These are phyloP conservation scores for Actinernus sp. DNA, from an alignment of 92 coral and sea anemone genomes.

Conservation along the genomic window DNA sequence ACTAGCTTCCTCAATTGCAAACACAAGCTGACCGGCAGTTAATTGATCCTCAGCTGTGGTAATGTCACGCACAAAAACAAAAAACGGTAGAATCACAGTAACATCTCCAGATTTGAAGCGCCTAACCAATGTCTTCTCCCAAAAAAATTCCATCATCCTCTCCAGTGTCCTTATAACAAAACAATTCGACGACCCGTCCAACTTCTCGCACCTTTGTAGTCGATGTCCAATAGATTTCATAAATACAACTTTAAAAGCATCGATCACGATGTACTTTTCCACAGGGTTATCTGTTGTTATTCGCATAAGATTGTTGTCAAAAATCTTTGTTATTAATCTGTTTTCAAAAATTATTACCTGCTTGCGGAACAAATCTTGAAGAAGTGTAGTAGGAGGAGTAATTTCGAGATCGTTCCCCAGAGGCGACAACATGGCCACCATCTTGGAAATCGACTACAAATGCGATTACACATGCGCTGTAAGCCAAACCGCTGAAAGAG, in stretches of 20 bases:
- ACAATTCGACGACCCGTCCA: not conserved
- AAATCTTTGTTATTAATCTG: not conserved
- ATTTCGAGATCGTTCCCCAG: constrained; percentile 14
- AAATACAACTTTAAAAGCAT: too few relatives aligned
- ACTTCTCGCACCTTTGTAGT: constrained; percentile 1
- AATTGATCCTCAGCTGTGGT: not conserved
- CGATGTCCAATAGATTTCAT: constrained; percentile 1
- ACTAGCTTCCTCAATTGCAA: constrained; percentile 4
- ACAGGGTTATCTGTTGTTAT: constrained; percentile 14
- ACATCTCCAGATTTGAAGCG: constrained; percentile 11
- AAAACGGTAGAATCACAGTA: constrained; percentile 14
- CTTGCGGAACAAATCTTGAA: constrained; percentile 5
- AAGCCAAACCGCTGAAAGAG: constrained; percentile 11
- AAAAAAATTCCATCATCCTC: constrained; percentile 12
- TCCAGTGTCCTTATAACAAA: constrained; percentile 5
- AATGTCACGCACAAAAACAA: constrained; percentile 4
- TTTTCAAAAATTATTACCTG: constrained; percentile 10
- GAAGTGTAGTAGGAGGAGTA: not conserved
- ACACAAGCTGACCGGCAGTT: constrained; percentile 7
- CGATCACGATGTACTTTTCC: constrained; percentile 5
- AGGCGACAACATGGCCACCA: constrained; percentile 20
- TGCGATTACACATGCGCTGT: constrained; percentile 3
- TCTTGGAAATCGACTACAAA: constrained; percentile 3
- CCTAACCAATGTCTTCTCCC: constrained; percentile 18
- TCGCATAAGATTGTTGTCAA: constrained; percentile 9